These are phyloP conservation scores for rabbit (Oryctolagus cuniculus) DNA, from an alignment of 2,113 vertebrate genomes.

Conservation along the genomic window mOryCun1.1 NC_091433.1:60939001-60939500, in stretches of 20 bases:
- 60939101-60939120: not conserved
- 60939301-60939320: not conserved
- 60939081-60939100: not conserved
- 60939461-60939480: not conserved
- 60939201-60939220: not conserved
- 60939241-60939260: not conserved
- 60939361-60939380: not conserved
- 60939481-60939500: not conserved
- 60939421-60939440: not conserved
- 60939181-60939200: not conserved
- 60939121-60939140: not conserved
- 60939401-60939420: not conserved
- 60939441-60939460: not conserved
- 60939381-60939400: not conserved
- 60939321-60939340: not conserved
- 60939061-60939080: not conserved
- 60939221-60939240: not conserved
- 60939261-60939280: conserved; percentile 17
- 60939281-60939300: not conserved
- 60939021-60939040: not conserved
- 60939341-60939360: not conserved
- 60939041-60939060: not conserved
- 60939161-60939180: not conserved
- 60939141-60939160: not conserved
- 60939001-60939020: not conserved